Conservation (phyloP, 2,888 invertebrate species). For the Xestia c-nigrum region DNA sequence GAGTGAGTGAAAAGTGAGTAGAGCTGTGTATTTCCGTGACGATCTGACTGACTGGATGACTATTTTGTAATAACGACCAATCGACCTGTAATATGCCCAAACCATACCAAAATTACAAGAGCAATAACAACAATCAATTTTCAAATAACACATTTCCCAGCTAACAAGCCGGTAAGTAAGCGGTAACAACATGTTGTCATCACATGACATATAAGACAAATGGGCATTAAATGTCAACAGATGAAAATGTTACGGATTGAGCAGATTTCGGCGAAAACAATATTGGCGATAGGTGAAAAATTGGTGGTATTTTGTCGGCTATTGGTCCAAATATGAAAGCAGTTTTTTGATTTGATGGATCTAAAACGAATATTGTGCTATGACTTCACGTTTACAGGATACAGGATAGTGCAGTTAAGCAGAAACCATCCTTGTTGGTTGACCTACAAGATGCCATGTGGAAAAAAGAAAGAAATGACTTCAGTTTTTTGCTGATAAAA, state of each 20-base stretch:
- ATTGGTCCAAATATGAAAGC: background rate
- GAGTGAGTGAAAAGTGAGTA: too few species aligned
- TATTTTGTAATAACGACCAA: too few species aligned
- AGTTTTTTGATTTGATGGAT: background rate
- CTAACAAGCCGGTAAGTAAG: slow-evolving; percentile 14
- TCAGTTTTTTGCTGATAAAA: background rate
- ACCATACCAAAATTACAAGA: background rate
- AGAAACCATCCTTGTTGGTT: too few species aligned
- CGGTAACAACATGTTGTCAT: slow-evolving; percentile 17
- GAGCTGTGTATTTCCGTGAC: too few species aligned
- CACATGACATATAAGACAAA: slow-evolving; percentile 1
- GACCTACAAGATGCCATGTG: too few species aligned
- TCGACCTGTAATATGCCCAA: background rate
- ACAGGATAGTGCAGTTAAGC: too few species aligned
- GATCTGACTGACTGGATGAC: too few species aligned
- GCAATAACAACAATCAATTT: background rate
- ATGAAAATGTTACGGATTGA: slow-evolving; percentile 22
- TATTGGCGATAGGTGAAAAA: background rate
- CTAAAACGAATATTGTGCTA: background rate
- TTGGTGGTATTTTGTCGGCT: background rate
- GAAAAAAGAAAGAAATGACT: too few species aligned
- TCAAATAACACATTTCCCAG: background rate
- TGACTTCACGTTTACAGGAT: background rate
- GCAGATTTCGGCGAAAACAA: slow-evolving; percentile 1
- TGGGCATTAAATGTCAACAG: slow-evolving; percentile 5